Percentiles rank a stretch among this genome's conserved stretches.
Evolutionary conservation across 2,797 vertebrate genomes (phyloP).

Genomic region (Adrianichthys oophorus): DNA sequence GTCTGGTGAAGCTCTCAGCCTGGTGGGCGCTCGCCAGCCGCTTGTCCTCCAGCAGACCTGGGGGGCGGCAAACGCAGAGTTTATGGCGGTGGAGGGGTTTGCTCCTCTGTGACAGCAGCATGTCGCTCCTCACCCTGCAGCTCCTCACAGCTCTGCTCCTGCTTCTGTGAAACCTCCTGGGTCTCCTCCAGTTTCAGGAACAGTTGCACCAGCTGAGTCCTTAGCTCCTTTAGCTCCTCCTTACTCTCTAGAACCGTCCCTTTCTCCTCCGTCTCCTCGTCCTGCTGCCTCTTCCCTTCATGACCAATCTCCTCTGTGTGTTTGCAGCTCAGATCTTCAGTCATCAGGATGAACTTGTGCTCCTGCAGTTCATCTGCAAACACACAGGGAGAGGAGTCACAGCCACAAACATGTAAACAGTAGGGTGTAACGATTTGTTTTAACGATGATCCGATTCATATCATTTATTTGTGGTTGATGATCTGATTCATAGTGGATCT

Average conservation of each 20-base stretch:
- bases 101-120: too few relatives aligned
- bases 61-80: neutral
- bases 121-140: slow-evolving; percentile 37
- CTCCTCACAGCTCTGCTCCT: slow-evolving; percentile 81
- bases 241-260: slow-evolving; percentile 19
- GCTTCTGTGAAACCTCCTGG: slow-evolving; percentile 79
- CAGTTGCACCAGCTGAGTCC: slow-evolving; percentile 79
- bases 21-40: slow-evolving; percentile 86
- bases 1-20: slow-evolving; percentile 87
- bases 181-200: slow-evolving; percentile 85
- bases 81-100: neutral
- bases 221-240: slow-evolving; percentile 79
- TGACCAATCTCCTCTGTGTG: slow-evolving; percentile 69
- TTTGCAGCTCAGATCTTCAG: slow-evolving; percentile 63
- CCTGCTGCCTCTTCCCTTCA: slow-evolving; percentile 59
- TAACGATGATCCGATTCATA: too few relatives aligned
- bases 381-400: neutral
- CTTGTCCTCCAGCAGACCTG: slow-evolving; percentile 88
- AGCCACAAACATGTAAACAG: neutral
- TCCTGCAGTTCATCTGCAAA: slow-evolving; percentile 72
- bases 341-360: slow-evolving; percentile 54
- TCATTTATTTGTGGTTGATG: too few relatives aligned
- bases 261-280: slow-evolving; percentile 55
- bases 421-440: too few relatives aligned
- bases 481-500: too few relatives aligned